Evolutionary conservation across 2,888 invertebrate genomes (phyloP), one percentile per base, ranked within the genome.

Genomic region (Cecidostiba fungosa): DNA sequence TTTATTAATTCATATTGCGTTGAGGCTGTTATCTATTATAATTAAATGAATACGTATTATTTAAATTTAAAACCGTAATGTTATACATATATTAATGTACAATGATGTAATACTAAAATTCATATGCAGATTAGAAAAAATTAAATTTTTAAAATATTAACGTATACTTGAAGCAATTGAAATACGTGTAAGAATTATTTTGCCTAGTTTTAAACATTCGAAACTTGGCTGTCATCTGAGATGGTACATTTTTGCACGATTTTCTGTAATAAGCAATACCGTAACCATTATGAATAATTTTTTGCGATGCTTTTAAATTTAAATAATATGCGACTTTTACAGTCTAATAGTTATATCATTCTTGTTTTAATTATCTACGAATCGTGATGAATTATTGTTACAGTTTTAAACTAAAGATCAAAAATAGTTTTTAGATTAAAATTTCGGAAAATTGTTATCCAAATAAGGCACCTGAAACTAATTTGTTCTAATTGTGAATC

Each of bases 11-110:
- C 29, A 1, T 54, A 50, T 39, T 66, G 12, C 16, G 26, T 66
- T 66, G 66, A 66, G 66, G 66, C 66, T 66, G 66, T 66, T 66
- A 26, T 66, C n/a, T 66, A n/a, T 66, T 66, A 66, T 12, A 29
- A 66, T 66, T 14, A 26, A 66, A 66, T 62, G 14, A 5, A 29
- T n/a, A 43, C 47, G 23, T 47, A 73, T 47, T 43, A 36, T 73
- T 26, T 73, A 26, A 73, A n/a, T 36, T 47, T 23, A 73, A 54
- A 76, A 5, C 29, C n/a, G 14, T 32, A 32, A 54, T 54, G 36
- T 76, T 59, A 59, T 59, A 59, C n/a, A 59, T 50, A 54, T 66
- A 66, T 66, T 5, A 29, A 29, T 50, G 74, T 47, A 76, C 19
- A 10, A 54, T 76, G 16, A 66, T 76, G 23, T 19, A 76, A 54